These are phyloP conservation scores for Drosophila nannoptera DNA, from an alignment of 1,140 invertebrate species.

Conservation along the genomic window DNA sequence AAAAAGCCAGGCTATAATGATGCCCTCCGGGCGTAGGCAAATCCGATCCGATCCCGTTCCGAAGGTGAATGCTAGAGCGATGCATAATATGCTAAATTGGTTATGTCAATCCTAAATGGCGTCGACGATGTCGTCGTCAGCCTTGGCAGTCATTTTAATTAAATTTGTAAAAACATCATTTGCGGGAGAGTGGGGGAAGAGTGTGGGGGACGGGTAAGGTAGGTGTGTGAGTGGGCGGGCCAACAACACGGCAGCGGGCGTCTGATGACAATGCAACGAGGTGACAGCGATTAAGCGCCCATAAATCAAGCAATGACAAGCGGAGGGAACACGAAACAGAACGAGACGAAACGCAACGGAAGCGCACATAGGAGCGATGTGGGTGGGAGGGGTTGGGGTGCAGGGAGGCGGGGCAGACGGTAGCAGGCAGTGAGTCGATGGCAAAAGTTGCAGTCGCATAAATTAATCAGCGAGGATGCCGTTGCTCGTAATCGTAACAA, in stretches of 20 bases:
- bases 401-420: neutral
- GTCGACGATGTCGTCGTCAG: slow-evolving; percentile 8
- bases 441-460: slow-evolving; percentile 47
- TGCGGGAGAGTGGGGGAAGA: neutral
- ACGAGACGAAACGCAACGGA: slow-evolving; percentile 1
- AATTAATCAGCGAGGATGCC: slow-evolving; percentile 44
- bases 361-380: no score
- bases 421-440: neutral
- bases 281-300: slow-evolving; percentile 26
- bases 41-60: neutral
- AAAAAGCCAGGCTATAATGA: neutral
- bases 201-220: neutral
- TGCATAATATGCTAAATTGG: slow-evolving; percentile 12
- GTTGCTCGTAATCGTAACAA: slow-evolving; percentile 41
- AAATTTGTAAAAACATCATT: slow-evolving; percentile 40
- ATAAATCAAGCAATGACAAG: slow-evolving; percentile 31
- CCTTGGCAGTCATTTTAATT: slow-evolving; percentile 40
- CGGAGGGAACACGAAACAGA: slow-evolving; percentile 2
- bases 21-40: slow-evolving; percentile 1
- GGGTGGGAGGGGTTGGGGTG: no score
- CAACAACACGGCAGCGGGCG: neutral
- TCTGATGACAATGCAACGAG: slow-evolving; percentile 39
- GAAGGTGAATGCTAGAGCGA: slow-evolving; percentile 1
- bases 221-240: slow-evolving; percentile 1
- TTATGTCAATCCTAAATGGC: slow-evolving; percentile 13